These are phyloP conservation scores for Agonopterix alstromeriana DNA, from an alignment of 2,888 invertebrate genomes.

Conservation along the genomic window DNA sequence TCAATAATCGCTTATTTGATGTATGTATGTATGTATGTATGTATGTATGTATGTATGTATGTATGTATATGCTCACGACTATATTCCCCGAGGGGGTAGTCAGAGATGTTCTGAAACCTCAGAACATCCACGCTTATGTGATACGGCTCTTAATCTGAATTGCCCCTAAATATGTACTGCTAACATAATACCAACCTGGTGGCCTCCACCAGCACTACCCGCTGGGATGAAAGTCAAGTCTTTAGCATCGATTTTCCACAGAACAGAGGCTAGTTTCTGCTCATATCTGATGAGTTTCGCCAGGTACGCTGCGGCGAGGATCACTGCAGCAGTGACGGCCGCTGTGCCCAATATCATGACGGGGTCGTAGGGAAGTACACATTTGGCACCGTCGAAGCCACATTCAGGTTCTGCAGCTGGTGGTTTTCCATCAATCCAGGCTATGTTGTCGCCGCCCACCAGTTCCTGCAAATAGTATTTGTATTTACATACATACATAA, in stretches of 20 bases:
- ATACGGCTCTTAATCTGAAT: not conserved
- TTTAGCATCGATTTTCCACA: conserved; percentile 93
- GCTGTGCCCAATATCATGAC: conserved; percentile 79
- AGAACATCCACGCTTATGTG: too few species aligned
- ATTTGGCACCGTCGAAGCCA: conserved; percentile 87
- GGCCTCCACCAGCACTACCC: conserved; percentile 35
- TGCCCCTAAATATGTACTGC: not conserved
- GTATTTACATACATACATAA: not conserved
- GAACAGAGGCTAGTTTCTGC: conserved; percentile 92
- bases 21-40: too few species aligned
- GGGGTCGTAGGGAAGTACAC: conserved; percentile 82
- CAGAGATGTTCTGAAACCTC: too few species aligned
- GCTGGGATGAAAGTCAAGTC: conserved; percentile 83
- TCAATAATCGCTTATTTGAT: too few species aligned
- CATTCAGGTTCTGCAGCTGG: conserved; percentile 89
- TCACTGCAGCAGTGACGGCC: conserved; percentile 79
- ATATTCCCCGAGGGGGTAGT: too few species aligned
- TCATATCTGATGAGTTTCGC: conserved; percentile 91
- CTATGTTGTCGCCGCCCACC: conserved; percentile 79
- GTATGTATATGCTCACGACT: too few species aligned
- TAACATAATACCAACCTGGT: conserved; percentile 30
- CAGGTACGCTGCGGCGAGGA: conserved; percentile 81
- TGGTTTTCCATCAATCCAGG: conserved; percentile 86
- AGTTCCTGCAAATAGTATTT: conserved; percentile 64
- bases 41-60: too few species aligned